A percentile compares a stretch with the other conserved stretches of the same genome.
phyloP scores from a whole-genome alignment of 2,888 invertebrate genomes.

The Achlya flavicornis region DNA sequence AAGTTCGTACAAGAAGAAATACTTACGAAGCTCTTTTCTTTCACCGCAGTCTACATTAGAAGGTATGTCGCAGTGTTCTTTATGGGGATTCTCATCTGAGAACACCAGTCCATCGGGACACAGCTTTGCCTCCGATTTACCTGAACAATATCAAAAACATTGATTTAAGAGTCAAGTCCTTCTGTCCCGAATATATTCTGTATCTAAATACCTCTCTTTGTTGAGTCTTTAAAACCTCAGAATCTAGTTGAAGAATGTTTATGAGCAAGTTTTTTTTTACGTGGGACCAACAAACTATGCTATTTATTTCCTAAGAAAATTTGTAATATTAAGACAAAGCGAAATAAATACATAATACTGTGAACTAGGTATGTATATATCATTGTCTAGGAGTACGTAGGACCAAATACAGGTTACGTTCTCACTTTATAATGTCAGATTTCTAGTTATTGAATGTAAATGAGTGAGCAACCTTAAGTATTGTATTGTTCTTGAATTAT shows the following conservation, averaged over 20 bases:
- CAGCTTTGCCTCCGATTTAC: slow-evolving; percentile 85
- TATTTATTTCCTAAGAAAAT: neutral
- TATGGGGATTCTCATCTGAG: slow-evolving; percentile 87
- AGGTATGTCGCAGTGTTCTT: slow-evolving; percentile 90
- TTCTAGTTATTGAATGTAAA: neutral
- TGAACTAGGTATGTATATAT: neutral
- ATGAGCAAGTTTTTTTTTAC: neutral
- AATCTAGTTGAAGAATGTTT: neutral
- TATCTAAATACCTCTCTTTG: too few relatives aligned
- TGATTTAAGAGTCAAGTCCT: too few relatives aligned
- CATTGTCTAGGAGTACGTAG: neutral
- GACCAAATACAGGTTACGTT: neutral
- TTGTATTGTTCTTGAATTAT: neutral
- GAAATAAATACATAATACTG: neutral
- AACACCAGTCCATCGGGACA: slow-evolving; percentile 93
- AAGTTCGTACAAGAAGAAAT: slow-evolving; percentile 5
- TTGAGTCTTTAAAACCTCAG: too few relatives aligned
- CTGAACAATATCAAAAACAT: slow-evolving; percentile 40
- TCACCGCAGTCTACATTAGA: slow-evolving; percentile 91
- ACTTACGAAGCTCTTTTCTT: slow-evolving; percentile 89
- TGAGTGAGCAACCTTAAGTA: too few relatives aligned
- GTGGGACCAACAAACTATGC: neutral
- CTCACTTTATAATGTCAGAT: neutral
- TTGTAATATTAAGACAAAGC: neutral
- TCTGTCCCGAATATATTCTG: too few relatives aligned